Evolutionary conservation across 2,797 vertebrate genomes (phyloP), one percentile per base, ranked within the genome.

Genomic region (Allobates femoralis): DNA sequence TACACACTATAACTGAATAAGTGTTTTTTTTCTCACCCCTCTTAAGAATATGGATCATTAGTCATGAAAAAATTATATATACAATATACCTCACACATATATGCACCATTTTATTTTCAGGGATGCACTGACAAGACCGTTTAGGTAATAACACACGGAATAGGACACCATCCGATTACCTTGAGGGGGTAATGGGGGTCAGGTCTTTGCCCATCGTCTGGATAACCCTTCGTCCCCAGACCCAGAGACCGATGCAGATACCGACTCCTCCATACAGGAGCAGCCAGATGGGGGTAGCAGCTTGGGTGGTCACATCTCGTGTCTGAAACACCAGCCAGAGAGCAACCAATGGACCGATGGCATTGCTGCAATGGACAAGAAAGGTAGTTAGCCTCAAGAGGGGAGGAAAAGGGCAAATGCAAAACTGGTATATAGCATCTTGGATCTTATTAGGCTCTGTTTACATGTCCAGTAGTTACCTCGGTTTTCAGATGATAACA

Each of bases 191-290:
- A 88, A 99, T 99, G 34, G 98, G 97, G 0, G 98, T 99, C 37
- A 99, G 95, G 89, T 99, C 98, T 90, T 97, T 99, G 41, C 98
- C 98, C 97, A 99, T 94, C 0, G 98, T 99, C 94, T 99, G 96
- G 88, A 99, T 99, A 88, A 99, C 98, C 89, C 98, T 95, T 8
- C 97, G 94, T 21, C 98, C 98, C 98, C 97, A 99, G 34, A 98
- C 96, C 98, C 98, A 99, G 18, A 99, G 92, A 62, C 98, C 98
- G 0, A 91, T 90, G 64, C 97, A 98, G 92, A 99, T 99, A 30
- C 98, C 98, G 18, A 94, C 91, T 2, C 97, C 97, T 0, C 98
- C 98, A 0, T 97, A 99, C 0, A 99, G 94, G 18, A 99, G 94
- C 89, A 99, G 92, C 98, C 98, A 99, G 86, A 99, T 94, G n/a